Percentiles rank a stretch among this genome's conserved stretches.
These are phyloP conservation scores for Mungos mungo DNA, from an alignment of 2,113 vertebrate species.

Conservation along the genomic window DNA sequence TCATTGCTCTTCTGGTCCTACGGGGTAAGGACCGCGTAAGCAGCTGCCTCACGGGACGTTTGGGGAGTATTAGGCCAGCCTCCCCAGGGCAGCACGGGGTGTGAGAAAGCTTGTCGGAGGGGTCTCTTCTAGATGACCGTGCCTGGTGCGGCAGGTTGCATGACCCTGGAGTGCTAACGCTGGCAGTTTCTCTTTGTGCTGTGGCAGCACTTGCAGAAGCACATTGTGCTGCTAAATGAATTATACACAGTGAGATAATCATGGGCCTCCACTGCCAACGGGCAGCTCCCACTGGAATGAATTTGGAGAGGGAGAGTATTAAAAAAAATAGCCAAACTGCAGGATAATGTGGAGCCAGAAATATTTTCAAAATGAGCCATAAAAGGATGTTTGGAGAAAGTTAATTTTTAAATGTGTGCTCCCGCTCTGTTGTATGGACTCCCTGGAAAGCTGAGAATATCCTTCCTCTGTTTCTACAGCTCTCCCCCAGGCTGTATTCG, in stretches of 20 bases:
- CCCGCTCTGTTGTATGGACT: not conserved
- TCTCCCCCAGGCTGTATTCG: not conserved
- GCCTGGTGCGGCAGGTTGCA: not conserved
- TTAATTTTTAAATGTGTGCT: conserved; percentile 51
- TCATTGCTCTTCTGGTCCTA: not conserved
- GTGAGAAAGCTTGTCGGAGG: not conserved
- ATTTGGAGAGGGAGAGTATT: conserved; percentile 38
- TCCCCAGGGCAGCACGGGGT: not conserved
- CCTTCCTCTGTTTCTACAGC: not conserved
- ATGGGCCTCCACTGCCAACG: conserved; percentile 35
- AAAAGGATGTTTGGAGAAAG: conserved; percentile 52
- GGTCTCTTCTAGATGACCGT: not conserved
- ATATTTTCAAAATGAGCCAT: conserved; percentile 46
- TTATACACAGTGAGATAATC: conserved; percentile 66
- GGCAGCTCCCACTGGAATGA: conserved; percentile 41
- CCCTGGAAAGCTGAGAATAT: not conserved
- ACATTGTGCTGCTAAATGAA: conserved; percentile 64
- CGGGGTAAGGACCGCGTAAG: not conserved
- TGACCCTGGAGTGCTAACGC: conserved; percentile 16
- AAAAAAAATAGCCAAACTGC: conserved; percentile 39
- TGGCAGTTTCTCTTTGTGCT: conserved; percentile 39
- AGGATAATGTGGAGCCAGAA: conserved; percentile 35
- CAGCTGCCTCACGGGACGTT: not conserved
- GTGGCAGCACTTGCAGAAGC: not conserved
- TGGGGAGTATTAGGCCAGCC: not conserved